These are phyloP conservation scores for Apocrypta bakeri DNA, from an alignment of 1,140 invertebrate genomes.

Conservation along the genomic window DNA sequence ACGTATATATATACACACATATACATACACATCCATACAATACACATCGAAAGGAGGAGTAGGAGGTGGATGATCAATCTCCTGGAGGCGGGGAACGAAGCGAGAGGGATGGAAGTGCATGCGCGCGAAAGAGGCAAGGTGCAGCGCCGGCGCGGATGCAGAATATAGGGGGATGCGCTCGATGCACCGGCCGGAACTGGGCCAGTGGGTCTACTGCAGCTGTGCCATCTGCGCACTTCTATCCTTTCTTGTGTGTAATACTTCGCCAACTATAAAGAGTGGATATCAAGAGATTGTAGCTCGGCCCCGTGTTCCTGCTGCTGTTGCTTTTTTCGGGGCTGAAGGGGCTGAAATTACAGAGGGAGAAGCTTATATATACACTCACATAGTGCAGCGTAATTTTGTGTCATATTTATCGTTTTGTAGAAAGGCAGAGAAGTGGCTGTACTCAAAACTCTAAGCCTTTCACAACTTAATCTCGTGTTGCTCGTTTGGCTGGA, in stretches of 20 bases:
- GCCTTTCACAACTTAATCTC: too few species aligned
- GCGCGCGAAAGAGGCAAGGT: constrained; percentile 61
- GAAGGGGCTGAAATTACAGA: neutral
- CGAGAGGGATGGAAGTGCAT: constrained; percentile 18
- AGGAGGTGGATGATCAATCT: neutral
- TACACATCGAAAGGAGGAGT: neutral
- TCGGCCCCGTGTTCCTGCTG: too few species aligned
- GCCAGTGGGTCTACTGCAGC: constrained; percentile 67
- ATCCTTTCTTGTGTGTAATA: neutral
- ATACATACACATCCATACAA: too few species aligned
- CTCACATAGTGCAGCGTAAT: neutral
- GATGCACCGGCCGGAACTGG: constrained; percentile 64
- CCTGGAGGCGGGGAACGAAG: neutral
- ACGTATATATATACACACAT: too few species aligned
- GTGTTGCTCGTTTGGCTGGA: too few species aligned
- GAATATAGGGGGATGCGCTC: constrained; percentile 10
- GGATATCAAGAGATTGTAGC: neutral
- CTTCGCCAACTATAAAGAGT: too few species aligned
- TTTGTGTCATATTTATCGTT: neutral
- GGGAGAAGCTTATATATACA: neutral
- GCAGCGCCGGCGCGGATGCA: constrained; percentile 58
- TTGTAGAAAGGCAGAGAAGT: neutral
- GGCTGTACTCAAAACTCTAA: neutral
- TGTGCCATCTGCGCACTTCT: neutral
- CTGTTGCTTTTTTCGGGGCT: neutral